phyloP scores from a whole-genome alignment of 2,113 vertebrate genomes.

The Azemiops feae region DNA sequence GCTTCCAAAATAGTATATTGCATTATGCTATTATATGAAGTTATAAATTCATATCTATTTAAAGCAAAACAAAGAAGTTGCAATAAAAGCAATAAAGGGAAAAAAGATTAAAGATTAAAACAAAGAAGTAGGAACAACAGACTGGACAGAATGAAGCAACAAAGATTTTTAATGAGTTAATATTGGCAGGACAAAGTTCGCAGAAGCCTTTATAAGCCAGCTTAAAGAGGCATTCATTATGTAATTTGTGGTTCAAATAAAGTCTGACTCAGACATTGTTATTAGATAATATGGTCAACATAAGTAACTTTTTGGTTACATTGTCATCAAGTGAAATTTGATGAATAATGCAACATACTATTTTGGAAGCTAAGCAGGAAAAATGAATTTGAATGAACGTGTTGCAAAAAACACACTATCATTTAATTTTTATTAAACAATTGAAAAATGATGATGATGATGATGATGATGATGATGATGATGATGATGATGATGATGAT shows the following conservation, averaged over 20 bases:
- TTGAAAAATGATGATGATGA: no score
- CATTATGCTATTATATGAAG: neutral
- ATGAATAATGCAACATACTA: neutral
- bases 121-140: neutral
- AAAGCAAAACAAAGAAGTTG: neutral
- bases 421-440: no score
- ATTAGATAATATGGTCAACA: neutral
- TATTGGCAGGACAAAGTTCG: neutral
- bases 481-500: no score
- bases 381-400: neutral
- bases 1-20: slow-evolving; percentile 12
- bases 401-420: neutral
- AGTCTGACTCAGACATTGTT: neutral
- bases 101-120: neutral
- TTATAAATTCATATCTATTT: neutral
- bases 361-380: neutral
- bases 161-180: neutral
- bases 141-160: neutral
- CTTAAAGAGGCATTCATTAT: neutral
- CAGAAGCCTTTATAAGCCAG: neutral
- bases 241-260: neutral
- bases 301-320: neutral
- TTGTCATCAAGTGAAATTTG: neutral
- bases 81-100: neutral
- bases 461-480: no score